These are phyloP conservation scores for Ciconia maguari DNA, from an alignment of 2,113 vertebrate species.

Conservation along the genomic window DNA sequence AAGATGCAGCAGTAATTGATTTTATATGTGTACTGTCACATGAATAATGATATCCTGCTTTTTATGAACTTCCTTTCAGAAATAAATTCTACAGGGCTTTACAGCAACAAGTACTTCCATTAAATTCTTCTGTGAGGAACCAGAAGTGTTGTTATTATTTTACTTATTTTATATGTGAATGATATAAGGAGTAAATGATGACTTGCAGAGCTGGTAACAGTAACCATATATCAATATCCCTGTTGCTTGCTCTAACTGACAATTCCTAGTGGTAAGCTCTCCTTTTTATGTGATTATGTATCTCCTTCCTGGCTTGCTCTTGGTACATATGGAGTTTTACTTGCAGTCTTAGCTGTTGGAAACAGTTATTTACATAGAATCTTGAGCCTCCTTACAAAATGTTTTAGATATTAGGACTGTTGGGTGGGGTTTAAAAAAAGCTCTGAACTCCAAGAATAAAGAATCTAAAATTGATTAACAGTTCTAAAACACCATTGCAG, in stretches of 20 bases:
- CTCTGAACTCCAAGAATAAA: neutral
- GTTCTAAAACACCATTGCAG: neutral
- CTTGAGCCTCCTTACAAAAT: neutral
- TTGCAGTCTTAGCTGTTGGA: neutral
- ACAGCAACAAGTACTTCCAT: neutral
- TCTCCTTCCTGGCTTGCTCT: neutral
- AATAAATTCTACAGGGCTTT: neutral
- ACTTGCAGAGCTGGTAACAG: neutral
- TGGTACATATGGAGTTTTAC: neutral
- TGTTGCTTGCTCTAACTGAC: neutral
- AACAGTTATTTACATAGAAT: neutral
- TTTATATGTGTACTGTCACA: neutral
- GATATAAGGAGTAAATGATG: neutral
- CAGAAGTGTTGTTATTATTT: neutral
- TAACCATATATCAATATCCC: neutral
- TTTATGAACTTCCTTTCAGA: neutral
- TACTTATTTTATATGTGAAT: neutral
- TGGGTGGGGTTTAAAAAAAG: neutral
- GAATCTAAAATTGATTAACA: neutral
- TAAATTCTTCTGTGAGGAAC: neutral
- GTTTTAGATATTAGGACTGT: neutral
- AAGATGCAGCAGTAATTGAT: neutral
- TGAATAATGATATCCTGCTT: neutral
- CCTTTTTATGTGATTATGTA: neutral
- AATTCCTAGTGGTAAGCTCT: neutral